Evolutionary conservation across 2,888 invertebrate genomes (phyloP), one percentile per base, ranked within the genome.

Genomic region (Athalia rosae): DNA sequence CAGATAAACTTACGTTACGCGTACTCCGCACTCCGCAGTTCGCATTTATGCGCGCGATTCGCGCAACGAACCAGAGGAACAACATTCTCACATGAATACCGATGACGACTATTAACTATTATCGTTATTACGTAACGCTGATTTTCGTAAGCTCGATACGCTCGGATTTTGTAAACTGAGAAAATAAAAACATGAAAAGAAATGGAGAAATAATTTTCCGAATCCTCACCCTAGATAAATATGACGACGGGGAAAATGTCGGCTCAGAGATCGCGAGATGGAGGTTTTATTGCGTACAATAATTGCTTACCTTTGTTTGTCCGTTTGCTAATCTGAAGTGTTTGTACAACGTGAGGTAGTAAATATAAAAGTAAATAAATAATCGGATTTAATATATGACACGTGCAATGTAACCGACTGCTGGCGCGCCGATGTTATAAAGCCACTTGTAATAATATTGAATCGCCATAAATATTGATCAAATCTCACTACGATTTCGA

Each of bases 71-170:
- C 4, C 28, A 11, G 11, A 50, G 15, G n/a, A 11, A 50, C 50
- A 67, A 67, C 53, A 67, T 28, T 64, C 50, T 7, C 43, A 47
- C 13, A 47, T n/a, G 63, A 45, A 64, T 64, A 47, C 63, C 13
- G 15, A 64, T 64, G 11, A 13, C 45, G 28, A 28, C 28, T 28
- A 28, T 11, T 41, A 13, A 45, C 47, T n/a, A 47, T 47, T 4
- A 9, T 64, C 47, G 47, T 64, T 64, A 45, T 47, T 47, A 28
- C 28, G 28, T 45, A 3, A 61, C 62, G 62, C 41, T 3, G 3
- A 43, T 62, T 45, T 62, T 45, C 62, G 41, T 58, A 2, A 2
- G 28, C 28, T 28, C 2, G 28, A 28, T 28, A 28, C 28, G 28
- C 28, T 28, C 28, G 28, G 28, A 28, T 11, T 58, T 58, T 11